Conservation (phyloP, 1,140 invertebrate genomes). For the Eumeta japonica region DNA sequence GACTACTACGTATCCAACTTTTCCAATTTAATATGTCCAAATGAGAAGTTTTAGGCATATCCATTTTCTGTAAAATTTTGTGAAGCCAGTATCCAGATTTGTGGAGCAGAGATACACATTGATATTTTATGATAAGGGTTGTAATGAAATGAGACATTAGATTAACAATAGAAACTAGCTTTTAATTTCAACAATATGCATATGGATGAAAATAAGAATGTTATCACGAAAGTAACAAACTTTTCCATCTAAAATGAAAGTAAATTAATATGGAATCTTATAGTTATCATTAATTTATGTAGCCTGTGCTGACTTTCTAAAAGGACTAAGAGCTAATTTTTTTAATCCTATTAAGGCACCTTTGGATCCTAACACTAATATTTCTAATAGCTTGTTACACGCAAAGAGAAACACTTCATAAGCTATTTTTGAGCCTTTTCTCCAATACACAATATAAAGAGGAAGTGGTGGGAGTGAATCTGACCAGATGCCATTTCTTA, state of each 20-base stretch:
- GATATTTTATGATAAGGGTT: neutral
- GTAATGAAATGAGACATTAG: neutral
- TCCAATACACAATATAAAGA: conserved; percentile 35
- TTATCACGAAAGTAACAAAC: neutral
- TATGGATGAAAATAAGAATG: neutral
- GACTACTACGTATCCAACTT: too few species aligned
- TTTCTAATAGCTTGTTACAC: conserved; percentile 24
- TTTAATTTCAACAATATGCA: neutral
- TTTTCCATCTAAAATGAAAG: neutral
- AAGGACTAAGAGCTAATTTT: conserved; percentile 27
- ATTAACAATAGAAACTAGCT: neutral
- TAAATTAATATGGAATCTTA: too few species aligned
- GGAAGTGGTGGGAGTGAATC: conserved; percentile 39
- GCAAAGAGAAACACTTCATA: conserved; percentile 21
- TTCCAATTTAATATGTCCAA: too few species aligned
- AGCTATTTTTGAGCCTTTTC: conserved; percentile 31
- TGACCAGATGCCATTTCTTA: conserved; percentile 42
- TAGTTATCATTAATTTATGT: too few species aligned
- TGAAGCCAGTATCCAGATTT: too few species aligned
- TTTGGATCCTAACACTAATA: conserved; percentile 25
- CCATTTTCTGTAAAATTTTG: too few species aligned
- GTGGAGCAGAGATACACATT: too few species aligned
- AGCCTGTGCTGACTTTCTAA: conserved; percentile 36
- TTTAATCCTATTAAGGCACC: conserved; percentile 36
- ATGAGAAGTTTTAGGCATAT: too few species aligned